phyloP scores from a whole-genome alignment of 2,113 vertebrate genomes.

The Nymphicus hollandicus region DNA sequence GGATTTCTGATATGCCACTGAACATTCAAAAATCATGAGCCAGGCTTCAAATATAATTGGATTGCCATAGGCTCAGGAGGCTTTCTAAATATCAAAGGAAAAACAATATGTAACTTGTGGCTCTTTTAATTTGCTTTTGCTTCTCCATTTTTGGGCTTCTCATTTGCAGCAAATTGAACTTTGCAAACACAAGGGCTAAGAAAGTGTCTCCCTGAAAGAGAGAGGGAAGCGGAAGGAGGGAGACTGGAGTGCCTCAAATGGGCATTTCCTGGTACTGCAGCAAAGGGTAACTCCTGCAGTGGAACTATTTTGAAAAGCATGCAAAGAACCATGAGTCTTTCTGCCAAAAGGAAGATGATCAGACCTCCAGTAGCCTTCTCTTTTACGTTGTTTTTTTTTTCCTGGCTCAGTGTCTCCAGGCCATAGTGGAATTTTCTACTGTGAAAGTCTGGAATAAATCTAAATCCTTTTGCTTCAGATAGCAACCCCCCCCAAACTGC shows the following conservation, averaged over 20 bases:
- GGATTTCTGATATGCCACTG: background rate
- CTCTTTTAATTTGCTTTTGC: background rate
- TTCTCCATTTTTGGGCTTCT: background rate
- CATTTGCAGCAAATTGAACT: background rate
- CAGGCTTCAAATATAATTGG: conserved; percentile 7
- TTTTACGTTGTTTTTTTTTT: background rate
- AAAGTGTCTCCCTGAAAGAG: background rate
- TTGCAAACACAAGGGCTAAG: background rate
- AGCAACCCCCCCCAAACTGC: conserved; percentile 17
- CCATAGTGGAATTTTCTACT: background rate
- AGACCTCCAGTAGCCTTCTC: background rate
- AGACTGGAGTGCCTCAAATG: background rate
- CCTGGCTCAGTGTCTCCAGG: background rate
- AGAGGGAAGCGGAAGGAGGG: background rate
- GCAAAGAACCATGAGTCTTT: background rate
- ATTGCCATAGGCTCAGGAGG: background rate
- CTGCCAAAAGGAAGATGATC: conserved; percentile 10
- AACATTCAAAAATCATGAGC: background rate
- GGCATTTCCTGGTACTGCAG: conserved; percentile 4
- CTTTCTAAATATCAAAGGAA: background rate
- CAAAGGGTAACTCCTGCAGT: background rate
- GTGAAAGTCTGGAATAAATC: conserved; percentile 43
- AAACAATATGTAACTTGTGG: background rate
- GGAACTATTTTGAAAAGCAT: background rate
- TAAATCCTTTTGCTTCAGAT: conserved; percentile 38